Base-by-base conservation (phyloP, 2,797 vertebrate genomes). In the Staurois parvus region DNA sequence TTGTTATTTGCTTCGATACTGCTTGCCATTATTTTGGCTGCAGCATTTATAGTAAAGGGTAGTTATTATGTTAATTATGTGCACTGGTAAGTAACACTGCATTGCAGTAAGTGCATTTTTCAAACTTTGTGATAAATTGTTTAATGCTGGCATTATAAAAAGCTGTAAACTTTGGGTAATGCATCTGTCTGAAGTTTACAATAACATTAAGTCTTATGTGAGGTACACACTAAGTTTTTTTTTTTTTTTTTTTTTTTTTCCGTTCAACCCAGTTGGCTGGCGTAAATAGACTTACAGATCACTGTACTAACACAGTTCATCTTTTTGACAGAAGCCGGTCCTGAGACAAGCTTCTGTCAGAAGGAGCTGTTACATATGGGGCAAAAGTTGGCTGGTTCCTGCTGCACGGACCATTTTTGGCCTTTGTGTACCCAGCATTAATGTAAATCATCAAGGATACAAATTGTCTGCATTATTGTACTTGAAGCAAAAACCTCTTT, bases 21-120 rank as follows among this genome's bases (percentile, higher is more conserved):
- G 26, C 30, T 37, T 40, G n/a, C 29, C 56, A 64, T 40, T 5
- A 12, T 15, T 64, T 59, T 26, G 29, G 52, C 34, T 75, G 72
- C 72, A 10, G 37, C 30, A 67, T 48, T 75, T 67, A 42, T 75
- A 48, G 62, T 11, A 4, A 15, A 24, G 6, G 32, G 24, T 40
- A 26, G 30, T 52, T 15, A 72, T 83, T 69, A 69, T 40, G 42
- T 64, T 68, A 84, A 76, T 84, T 76, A 6, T 37, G 8, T 37
- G 37, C 37, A 19, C 17, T 42, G 3, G 0, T 75, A 1, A 24
- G 17, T 30, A 17, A 2, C 2, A 32, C 26, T 3, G 1, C n/a
- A 19, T 21, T 37, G 5, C 26, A 6, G 7, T 24, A 37, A n/a
- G 24, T 24, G 9, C 77, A 69, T 52, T 42, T 79, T 59, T 76